Evolutionary conservation across 2,113 vertebrate genomes (phyloP).

Genomic region (Isichthys henryi): DNA sequence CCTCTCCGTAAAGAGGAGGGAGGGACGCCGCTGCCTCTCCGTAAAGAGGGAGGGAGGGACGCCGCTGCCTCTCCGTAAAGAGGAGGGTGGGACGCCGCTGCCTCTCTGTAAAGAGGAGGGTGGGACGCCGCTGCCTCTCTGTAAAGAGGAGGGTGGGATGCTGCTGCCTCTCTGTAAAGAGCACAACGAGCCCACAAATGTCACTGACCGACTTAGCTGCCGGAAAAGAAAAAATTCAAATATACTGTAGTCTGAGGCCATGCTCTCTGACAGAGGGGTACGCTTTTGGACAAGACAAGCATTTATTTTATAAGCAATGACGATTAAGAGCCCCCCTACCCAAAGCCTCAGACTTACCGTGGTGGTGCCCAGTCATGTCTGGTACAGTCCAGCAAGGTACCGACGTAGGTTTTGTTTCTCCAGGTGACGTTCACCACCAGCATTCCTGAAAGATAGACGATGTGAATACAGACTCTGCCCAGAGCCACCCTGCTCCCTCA

Average conservation of each 20-base stretch:
- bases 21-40: too few species aligned
- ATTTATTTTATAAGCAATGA: background rate
- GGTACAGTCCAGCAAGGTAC: constrained; percentile 91
- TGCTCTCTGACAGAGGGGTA: background rate
- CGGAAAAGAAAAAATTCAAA: background rate
- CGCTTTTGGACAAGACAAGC: background rate
- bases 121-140: background rate
- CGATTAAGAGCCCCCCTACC: background rate
- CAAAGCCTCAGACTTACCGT: constrained; percentile 60
- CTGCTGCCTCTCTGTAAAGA: background rate
- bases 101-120: background rate
- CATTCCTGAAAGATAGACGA: constrained; percentile 70
- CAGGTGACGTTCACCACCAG: constrained; percentile 97
- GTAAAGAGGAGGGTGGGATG: background rate
- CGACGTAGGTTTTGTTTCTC: constrained; percentile 98
- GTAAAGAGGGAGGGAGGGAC: background rate
- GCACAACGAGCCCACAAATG: background rate
- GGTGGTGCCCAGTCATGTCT: constrained; percentile 97
- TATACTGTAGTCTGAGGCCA: background rate
- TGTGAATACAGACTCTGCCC: constrained; percentile 10
- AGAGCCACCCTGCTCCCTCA: constrained; percentile 17
- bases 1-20: too few species aligned
- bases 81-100: background rate
- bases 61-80: background rate
- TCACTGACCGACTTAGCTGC: background rate